phyloP scores from a whole-genome alignment of 2,888 invertebrate genomes.

The Elysia crispata region DNA sequence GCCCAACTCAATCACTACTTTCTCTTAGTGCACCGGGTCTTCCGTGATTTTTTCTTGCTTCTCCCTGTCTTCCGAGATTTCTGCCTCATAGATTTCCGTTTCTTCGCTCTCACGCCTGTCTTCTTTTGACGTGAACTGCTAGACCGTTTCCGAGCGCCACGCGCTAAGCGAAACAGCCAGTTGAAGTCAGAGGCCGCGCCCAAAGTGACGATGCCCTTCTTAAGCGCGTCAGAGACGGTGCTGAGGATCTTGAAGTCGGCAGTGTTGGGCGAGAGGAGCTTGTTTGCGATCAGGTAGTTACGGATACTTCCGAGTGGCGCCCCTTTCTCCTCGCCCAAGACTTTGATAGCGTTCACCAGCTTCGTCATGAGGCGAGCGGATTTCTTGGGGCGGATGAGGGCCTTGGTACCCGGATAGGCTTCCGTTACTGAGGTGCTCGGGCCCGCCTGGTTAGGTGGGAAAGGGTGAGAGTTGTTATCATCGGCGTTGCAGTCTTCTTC shows the following conservation, averaged over 20 bases:
- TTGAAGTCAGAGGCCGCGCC: conserved; percentile 10
- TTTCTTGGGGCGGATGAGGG: background rate
- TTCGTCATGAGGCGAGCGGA: conserved; percentile 6
- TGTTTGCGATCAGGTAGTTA: background rate
- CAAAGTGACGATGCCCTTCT: conserved; percentile 22
- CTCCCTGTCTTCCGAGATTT: too few species aligned
- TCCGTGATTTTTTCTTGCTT: too few species aligned
- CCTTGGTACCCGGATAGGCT: conserved; percentile 16
- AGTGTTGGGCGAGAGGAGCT: background rate
- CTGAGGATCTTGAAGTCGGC: conserved; percentile 20
- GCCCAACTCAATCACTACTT: too few species aligned
- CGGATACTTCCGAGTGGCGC: conserved; percentile 2
- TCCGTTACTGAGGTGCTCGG: conserved; percentile 5
- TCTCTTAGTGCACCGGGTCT: too few species aligned
- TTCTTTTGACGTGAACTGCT: too few species aligned
- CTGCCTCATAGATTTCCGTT: too few species aligned
- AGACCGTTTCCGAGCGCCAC: background rate
- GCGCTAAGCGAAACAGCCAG: conserved; percentile 13
- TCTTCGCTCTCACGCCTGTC: too few species aligned
- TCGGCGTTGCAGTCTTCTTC: background rate
- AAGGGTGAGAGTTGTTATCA: conserved; percentile 20
- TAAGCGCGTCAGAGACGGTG: conserved; percentile 5
- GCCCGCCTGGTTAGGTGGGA: background rate
- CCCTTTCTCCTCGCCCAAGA: conserved; percentile 5
- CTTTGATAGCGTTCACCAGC: conserved; percentile 5